Base-by-base conservation (phyloP, 2,888 invertebrate genomes). In the Cremastobaeus sp. region DNA sequence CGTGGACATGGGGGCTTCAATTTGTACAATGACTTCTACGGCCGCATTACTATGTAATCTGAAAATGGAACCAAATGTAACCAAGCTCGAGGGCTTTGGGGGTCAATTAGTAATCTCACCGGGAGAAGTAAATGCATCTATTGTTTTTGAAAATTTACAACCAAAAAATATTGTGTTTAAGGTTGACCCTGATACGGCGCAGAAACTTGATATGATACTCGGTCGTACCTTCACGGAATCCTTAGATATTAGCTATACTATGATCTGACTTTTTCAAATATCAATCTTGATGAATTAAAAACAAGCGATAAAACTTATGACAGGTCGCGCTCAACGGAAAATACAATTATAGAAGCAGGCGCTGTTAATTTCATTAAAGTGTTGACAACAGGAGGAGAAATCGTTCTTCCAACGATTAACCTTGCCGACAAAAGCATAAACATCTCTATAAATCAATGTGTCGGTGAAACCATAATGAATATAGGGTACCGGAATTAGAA, bases 141-240 rank as follows among this genome's bases (percentile, higher is more conserved):
- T 74, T 5, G 9, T 6, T 12, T 37, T 74, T 4, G 68, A 68
- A 12, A 32, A 64, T 30, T 52, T 64, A 17, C 43, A 57, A 39
- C 64, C 43, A 3, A 34, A 43, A 5, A n/a, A 18, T 18, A 14
- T 69, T 12, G 14, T 1, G 8, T 65, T 65, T 25, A 30, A 43
- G 39, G 17, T 74, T 6, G 60, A 59, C 1, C 59, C 69, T 0
- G 59, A 74, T 20, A 32, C 17, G 4, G 57, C 28, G 2, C 48
- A 74, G 28, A 8, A 4, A 11, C 59, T 20, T 18, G 64, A 64
- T 25, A 47, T 64, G 3, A 50, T 68, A 21, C 14, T 74, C 6
- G 68, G 54, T 2, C 11, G 37, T 14, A 50, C 62, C 1, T 68
- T 64, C 28, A 68, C 62, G 2, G 73, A 68, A 9, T 15, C 39